A percentile compares a stretch with the other conserved stretches of the same genome.
Evolutionary conservation across 2,113 vertebrate genomes (phyloP).

Genomic region (Ceyx margarethae): DNA sequence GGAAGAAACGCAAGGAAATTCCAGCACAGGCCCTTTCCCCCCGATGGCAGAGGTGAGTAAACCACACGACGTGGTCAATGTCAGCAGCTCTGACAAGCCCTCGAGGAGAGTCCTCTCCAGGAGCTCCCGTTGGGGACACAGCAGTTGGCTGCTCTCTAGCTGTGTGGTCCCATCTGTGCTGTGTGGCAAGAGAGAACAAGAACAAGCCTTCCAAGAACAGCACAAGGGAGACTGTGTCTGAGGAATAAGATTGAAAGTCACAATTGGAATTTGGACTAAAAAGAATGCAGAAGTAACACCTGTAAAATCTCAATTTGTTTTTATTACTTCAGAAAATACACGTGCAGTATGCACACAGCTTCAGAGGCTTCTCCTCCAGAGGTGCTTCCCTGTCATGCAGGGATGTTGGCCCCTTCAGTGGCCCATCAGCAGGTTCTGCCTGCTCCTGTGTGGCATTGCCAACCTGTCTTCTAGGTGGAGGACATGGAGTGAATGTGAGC

Average conservation of each 20-base stretch:
- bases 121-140: background rate
- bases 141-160: background rate
- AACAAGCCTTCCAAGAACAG: background rate
- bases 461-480: slow-evolving; percentile 75
- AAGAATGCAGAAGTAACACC: background rate
- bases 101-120: background rate
- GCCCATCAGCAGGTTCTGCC: background rate
- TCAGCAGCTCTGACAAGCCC: background rate
- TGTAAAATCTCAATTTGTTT: background rate
- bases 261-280: background rate
- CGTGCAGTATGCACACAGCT: fast-evolving
- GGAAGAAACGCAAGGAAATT: slow-evolving; percentile 78
- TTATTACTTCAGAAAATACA: background rate
- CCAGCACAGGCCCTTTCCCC: slow-evolving; percentile 66
- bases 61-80: background rate
- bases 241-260: background rate
- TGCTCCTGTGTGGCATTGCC: background rate
- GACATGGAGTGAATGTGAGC: slow-evolving; percentile 73
- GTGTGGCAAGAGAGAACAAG: background rate
- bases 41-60: slow-evolving; percentile 78
- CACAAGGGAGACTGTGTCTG: background rate
- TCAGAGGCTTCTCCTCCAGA: background rate
- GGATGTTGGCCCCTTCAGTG: background rate
- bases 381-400: background rate
- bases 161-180: background rate